Base-by-base conservation (phyloP, 1,140 invertebrate species). In the Macrostomum lignano region DNA sequence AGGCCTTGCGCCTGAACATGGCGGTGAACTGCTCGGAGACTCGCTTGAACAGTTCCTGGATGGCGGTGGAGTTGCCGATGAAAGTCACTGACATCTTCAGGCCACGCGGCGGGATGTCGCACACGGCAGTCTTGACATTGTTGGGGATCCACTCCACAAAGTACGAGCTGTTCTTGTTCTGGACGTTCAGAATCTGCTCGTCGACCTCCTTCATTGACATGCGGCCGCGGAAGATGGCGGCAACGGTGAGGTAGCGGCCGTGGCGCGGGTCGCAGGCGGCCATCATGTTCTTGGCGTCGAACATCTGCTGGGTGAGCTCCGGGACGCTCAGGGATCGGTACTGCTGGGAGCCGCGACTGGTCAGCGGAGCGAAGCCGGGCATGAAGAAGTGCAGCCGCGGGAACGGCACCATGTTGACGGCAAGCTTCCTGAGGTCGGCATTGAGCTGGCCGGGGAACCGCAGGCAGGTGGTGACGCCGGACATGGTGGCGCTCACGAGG, bases 381-480 rank as follows among this genome's bases (percentile, higher is more conserved):
- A 74, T 72, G 44, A 74, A 73, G 58, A 74, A 74, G 44, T 74
- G 72, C 0, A 74, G 55, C 13, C 68, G 56, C 20, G 69, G 70
- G 48, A 71, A 72, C 2, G 69, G 69, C 3, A 72, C 67, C 69
- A 72, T 70, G 44, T 77, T 77, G 11, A 76, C 72, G 7, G 72
- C 71, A 19, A 77, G 51, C 54, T 77, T 78, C 7, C 73, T 58
- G 15, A 78, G 55, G 24, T 32, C 31, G 19, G 78, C 36, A 24
- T 74, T 72, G 47, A 79, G 79, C 25, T 78, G 74, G 38, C 75
- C 71, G 17, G 71, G 70, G 49, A 73, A 73, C 41, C 71, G 53
- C 0, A 73, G 61, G 40, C 76, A 86, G 5, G 71, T 71, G 0
- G 73, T 76, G 1, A 76, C 69, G 14, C 72, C 73, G 2, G 72